Conservation (phyloP, 1,140 invertebrate species). For the Colletes latitarsis region DNA sequence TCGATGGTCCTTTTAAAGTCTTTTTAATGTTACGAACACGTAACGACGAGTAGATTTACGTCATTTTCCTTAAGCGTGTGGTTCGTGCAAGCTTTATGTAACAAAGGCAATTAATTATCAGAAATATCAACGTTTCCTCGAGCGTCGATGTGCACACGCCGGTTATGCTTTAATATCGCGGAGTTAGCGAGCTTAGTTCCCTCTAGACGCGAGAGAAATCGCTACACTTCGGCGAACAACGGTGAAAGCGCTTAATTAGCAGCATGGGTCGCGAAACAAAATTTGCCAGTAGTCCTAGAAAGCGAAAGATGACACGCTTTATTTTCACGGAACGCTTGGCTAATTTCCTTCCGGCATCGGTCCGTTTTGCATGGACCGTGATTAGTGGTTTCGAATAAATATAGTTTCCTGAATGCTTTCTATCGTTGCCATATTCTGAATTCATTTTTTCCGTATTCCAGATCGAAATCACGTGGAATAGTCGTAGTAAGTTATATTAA, state of each 20-base stretch:
- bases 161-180: slow-evolving; percentile 2
- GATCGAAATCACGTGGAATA: background rate
- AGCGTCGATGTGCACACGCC: background rate
- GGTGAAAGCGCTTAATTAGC: slow-evolving; percentile 53
- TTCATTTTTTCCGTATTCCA: background rate
- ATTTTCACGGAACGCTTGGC: slow-evolving; percentile 34
- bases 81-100: background rate
- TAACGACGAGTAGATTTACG: too few relatives aligned
- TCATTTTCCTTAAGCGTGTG: background rate
- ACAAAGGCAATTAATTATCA: background rate
- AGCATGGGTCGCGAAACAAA: slow-evolving; percentile 39
- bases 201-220: slow-evolving; percentile 32
- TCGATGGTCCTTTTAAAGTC: too few relatives aligned
- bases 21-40: too few relatives aligned
- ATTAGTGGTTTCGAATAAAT: slow-evolving; percentile 14
- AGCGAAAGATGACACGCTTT: slow-evolving; percentile 48
- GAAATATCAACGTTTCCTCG: slow-evolving; percentile 15
- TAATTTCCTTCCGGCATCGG: slow-evolving; percentile 32
- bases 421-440: background rate
- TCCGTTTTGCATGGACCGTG: slow-evolving; percentile 23
- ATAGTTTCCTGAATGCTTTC: slow-evolving; percentile 22
- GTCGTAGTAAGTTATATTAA: too few relatives aligned
- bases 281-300: slow-evolving; percentile 41
- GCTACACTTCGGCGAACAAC: slow-evolving; percentile 45
- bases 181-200: slow-evolving; percentile 13